Conservation (phyloP, 2,113 vertebrate genomes). For the Vicugna pacos region DNA sequence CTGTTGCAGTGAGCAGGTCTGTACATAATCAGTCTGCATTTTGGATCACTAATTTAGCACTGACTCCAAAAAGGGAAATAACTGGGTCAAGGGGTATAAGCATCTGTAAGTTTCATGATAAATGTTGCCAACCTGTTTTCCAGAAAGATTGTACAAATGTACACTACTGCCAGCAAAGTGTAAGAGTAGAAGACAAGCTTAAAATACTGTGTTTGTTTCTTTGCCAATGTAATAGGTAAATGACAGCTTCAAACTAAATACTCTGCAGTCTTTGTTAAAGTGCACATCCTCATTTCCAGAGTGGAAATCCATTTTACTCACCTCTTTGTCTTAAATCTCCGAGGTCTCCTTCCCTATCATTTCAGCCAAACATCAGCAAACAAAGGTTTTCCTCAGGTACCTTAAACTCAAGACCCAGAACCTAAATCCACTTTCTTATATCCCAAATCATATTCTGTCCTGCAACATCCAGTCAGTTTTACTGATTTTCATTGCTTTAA, state of each 20-base stretch:
- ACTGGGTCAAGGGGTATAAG: not conserved
- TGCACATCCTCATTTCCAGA: not conserved
- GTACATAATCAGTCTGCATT: not conserved
- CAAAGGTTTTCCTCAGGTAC: not conserved
- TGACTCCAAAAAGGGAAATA: not conserved
- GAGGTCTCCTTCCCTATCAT: not conserved
- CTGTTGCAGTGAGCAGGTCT: not conserved
- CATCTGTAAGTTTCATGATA: not conserved
- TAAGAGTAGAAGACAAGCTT: not conserved
- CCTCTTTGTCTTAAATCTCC: not conserved
- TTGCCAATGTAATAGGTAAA: not conserved
- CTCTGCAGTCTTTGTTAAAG: not conserved
- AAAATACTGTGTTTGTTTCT: not conserved
- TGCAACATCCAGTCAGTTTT: not conserved
- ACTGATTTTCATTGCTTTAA: not conserved
- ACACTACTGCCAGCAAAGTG: not conserved
- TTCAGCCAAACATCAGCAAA: not conserved
- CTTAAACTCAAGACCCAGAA: not conserved
- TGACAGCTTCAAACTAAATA: not conserved
- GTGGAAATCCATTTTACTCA: not conserved
- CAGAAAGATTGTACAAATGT: not conserved
- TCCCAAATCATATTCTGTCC: not conserved
- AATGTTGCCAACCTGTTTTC: not conserved
- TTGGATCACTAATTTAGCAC: not conserved
- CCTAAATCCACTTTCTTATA: not conserved